Percentiles rank a stretch among this genome's conserved stretches.
These are phyloP conservation scores for Nanorana parkeri DNA, from an alignment of 2,113 vertebrate genomes.

Conservation along the genomic window DNA sequence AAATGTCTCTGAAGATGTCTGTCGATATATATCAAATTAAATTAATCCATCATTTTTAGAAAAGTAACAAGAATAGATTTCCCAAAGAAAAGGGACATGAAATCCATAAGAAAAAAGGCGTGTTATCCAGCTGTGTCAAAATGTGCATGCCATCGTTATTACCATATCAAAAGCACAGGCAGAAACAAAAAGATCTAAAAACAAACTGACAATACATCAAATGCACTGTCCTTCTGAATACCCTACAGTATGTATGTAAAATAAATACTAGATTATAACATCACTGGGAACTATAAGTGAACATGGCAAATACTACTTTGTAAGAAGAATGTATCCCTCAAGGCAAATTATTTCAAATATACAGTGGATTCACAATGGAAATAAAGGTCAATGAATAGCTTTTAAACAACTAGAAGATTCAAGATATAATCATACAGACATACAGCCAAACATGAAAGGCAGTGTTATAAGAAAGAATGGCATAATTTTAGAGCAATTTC, in stretches of 20 bases:
- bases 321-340: background rate
- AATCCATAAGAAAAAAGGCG: background rate
- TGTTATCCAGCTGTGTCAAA: slow-evolving; percentile 17
- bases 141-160: slow-evolving; percentile 8
- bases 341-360: slow-evolving; percentile 18
- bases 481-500: too few relatives aligned
- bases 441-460: background rate
- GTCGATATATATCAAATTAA: background rate
- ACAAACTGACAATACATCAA: slow-evolving; percentile 33
- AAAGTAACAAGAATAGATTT: background rate
- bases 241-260: slow-evolving; percentile 8
- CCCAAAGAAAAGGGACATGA: background rate
- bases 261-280: slow-evolving; percentile 2
- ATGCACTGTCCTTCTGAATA: slow-evolving; percentile 6
- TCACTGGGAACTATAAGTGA: slow-evolving; percentile 7
- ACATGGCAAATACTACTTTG: background rate
- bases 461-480: background rate
- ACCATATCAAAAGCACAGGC: slow-evolving; percentile 27
- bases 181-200: slow-evolving; percentile 22
- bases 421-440: background rate
- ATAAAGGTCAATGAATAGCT: slow-evolving; percentile 20
- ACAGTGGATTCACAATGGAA: background rate
- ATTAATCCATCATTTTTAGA: background rate
- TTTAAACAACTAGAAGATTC: background rate
- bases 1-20: too few relatives aligned